phyloP scores from a whole-genome alignment of 64 coral and sea anemone species.

The Pachyseris speciosa region DNA sequence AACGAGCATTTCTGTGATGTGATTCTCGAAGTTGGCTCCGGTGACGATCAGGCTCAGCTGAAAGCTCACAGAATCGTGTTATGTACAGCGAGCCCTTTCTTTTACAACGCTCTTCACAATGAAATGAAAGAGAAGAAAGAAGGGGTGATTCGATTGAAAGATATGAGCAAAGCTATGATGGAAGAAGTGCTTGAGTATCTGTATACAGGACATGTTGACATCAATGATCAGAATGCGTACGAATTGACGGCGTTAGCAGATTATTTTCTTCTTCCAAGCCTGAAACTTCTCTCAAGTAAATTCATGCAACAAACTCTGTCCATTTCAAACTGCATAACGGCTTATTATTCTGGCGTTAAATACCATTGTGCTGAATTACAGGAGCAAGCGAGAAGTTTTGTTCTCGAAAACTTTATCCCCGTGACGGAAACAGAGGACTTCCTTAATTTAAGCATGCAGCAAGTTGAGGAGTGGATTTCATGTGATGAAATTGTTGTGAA shows the following conservation, averaged over 20 bases:
- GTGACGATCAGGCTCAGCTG: not conserved
- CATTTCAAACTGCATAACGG: not conserved
- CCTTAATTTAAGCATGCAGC: not conserved
- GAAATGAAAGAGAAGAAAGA: constrained; percentile 43
- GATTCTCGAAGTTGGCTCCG: not conserved
- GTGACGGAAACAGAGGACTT: constrained; percentile 18
- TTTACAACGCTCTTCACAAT: constrained; percentile 24
- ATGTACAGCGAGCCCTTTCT: constrained; percentile 7
- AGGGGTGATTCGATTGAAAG: constrained; percentile 7
- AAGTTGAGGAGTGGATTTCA: constrained; percentile 14
- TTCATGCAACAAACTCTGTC: not conserved
- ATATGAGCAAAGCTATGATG: not conserved
- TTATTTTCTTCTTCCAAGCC: constrained; percentile 23
- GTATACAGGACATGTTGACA: constrained; percentile 32
- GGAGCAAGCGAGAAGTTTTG: not conserved
- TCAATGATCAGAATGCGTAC: not conserved
- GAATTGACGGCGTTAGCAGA: constrained; percentile 1
- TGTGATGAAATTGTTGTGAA: constrained; percentile 32
- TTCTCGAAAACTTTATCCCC: not conserved
- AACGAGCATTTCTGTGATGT: not conserved
- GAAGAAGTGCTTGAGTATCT: constrained; percentile 22
- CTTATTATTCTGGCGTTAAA: not conserved
- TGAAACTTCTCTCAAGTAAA: not conserved
- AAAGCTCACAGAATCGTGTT: constrained; percentile 32
- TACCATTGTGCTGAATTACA: not conserved